phyloP scores from a whole-genome alignment of 2,888 invertebrate genomes.

The Parnassius orleans region DNA sequence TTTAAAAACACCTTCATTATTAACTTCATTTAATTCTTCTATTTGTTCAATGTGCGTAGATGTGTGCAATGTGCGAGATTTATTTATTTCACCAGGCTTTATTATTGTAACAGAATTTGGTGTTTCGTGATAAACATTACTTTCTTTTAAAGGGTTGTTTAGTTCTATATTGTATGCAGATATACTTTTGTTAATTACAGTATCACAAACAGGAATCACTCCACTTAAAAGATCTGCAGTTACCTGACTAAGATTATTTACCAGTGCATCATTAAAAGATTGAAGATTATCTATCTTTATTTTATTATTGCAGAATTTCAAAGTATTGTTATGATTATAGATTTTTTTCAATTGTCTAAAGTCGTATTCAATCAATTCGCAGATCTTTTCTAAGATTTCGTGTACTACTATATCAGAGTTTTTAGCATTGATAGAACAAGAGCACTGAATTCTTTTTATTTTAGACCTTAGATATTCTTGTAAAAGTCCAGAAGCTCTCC shows the following conservation, averaged over 20 bases:
- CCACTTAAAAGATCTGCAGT: not conserved
- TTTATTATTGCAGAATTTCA: not conserved
- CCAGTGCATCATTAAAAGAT: not conserved
- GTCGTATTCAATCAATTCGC: constrained; percentile 62
- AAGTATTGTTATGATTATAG: constrained; percentile 43
- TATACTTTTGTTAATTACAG: not conserved
- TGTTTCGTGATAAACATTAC: not conserved
- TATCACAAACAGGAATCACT: not conserved
- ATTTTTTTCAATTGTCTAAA: constrained; percentile 59
- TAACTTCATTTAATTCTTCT: too few species aligned
- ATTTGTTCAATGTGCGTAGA: too few species aligned
- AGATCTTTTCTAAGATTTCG: constrained; percentile 56
- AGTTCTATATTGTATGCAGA: not conserved
- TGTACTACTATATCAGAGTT: constrained; percentile 46
- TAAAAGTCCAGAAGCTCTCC: constrained; percentile 61
- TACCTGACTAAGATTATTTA: not conserved
- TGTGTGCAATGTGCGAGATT: too few species aligned
- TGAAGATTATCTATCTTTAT: not conserved
- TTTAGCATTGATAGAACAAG: constrained; percentile 43
- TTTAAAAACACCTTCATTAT: too few species aligned
- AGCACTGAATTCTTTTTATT: constrained; percentile 61
- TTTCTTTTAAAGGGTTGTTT: not conserved
- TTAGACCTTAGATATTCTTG: constrained; percentile 71
- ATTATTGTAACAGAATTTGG: not conserved
- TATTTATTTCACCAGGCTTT: too few species aligned